Evolutionary conservation across 2,113 vertebrate species (phyloP), one percentile per base, ranked within the genome.

Genomic region (Micromys minutus): DNA sequence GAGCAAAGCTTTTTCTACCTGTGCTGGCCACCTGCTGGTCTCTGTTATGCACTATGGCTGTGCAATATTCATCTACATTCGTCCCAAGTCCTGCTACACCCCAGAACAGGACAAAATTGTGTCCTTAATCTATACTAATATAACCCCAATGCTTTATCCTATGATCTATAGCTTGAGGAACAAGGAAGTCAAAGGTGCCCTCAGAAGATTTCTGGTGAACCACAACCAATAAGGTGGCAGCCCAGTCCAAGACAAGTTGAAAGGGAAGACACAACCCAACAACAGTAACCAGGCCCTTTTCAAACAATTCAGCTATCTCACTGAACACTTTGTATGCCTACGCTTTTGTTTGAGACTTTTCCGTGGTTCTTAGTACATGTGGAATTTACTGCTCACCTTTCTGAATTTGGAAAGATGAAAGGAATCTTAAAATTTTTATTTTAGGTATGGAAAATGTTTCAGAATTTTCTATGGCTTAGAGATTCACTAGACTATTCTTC

Each of bases 101-200:
- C 96, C 96, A 0, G 90, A 95, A 17, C 88, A 96, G 59, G 95
- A 97, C 92, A 97, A 96, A 81, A 90, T 92, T 0, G 92, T 97
- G 80, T 96, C 97, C 50, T 90, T 97, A 67, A 84, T 97, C 88
- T 97, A 98, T 74, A 97, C 96, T 52, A 95, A 93, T 0, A 65
- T 97, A n/a, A 97, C 97, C 0, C 96, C 97, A 72, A 94, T 96
- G 94, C 96, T 97, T 50, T 96, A 96, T 15, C 97, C 96, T 24
- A 80, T 97, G 57, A 96, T 95, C 81, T 97, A 97, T 0, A 95
- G 86, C 29, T 93, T 96, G 34, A 91, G 96, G 47, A 97, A 97
- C 93, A 96, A 97, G 34, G 96, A 97, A 55, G 97, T 97, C 67
- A 96, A 97, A 83, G 85, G 85, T 1, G 94, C 95, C 21, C 83